Conservation (phyloP, 2,888 invertebrate species). For the Pachycephus smyrnensis region DNA sequence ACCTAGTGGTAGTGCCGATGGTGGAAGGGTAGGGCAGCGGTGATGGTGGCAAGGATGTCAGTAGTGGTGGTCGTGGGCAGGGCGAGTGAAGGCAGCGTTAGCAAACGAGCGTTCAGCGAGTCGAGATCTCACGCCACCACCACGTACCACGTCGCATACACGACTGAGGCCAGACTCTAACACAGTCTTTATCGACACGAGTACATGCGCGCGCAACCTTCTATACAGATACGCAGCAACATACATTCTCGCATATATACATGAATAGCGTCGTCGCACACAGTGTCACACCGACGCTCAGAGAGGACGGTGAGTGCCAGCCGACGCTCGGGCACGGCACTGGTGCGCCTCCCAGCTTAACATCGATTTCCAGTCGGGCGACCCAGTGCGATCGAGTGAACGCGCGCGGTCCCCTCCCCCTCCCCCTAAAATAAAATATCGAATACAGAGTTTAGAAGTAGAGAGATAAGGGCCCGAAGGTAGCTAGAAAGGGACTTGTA, state of each 20-base stretch:
- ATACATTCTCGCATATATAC: background rate
- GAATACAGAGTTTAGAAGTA: slow-evolving; percentile 21
- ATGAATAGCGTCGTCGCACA: slow-evolving; percentile 3
- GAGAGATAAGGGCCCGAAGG: background rate
- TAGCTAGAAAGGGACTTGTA: background rate
- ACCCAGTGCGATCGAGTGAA: slow-evolving; percentile 51
- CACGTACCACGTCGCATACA: slow-evolving; percentile 24
- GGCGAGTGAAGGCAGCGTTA: slow-evolving; percentile 11
- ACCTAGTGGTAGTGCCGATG: background rate
- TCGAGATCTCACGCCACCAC: slow-evolving; percentile 33
- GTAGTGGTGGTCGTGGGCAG: slow-evolving; percentile 10
- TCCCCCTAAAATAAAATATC: slow-evolving; percentile 27
- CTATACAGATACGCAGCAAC: slow-evolving; percentile 6
- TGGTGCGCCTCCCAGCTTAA: slow-evolving; percentile 52
- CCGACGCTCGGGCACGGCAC: slow-evolving; percentile 38
- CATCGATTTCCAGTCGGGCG: slow-evolving; percentile 64
- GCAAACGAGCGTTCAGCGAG: background rate
- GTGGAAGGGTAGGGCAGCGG: slow-evolving; percentile 13
- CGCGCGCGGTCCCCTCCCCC: slow-evolving; percentile 29
- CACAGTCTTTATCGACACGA: slow-evolving; percentile 8
- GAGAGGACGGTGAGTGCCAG: slow-evolving; percentile 12
- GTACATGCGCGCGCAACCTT: slow-evolving; percentile 10
- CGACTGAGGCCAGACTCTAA: slow-evolving; percentile 9
- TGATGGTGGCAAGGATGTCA: slow-evolving; percentile 1
- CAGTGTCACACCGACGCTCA: background rate